Conservation (phyloP, 2,797 vertebrate species). For the Anableps anableps region DNA sequence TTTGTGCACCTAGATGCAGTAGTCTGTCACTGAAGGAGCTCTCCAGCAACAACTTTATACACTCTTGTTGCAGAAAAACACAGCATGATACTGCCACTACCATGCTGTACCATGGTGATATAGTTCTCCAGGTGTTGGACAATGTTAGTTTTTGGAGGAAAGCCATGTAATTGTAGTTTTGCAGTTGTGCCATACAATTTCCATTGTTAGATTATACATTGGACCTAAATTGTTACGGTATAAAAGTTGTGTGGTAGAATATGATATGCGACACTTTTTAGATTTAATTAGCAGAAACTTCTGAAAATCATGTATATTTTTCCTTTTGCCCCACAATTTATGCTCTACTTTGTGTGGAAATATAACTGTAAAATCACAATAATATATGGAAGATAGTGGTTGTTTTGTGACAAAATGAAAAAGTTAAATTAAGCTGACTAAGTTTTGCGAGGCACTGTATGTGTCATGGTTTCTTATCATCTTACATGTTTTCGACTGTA, state of each 20-base stretch:
- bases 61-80: too few species aligned
- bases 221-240: not conserved
- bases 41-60: too few species aligned
- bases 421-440: not conserved
- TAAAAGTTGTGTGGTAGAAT: not conserved
- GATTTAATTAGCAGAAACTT: not conserved
- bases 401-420: not conserved
- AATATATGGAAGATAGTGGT: not conserved
- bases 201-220: too few species aligned
- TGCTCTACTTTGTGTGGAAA: not conserved
- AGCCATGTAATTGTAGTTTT: too few species aligned
- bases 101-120: too few species aligned
- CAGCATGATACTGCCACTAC: too few species aligned
- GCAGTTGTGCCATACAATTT: too few species aligned
- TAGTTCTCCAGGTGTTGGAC: too few species aligned
- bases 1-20: too few species aligned
- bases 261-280: not conserved
- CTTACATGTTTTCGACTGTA: too few species aligned
- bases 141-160: too few species aligned
- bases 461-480: not conserved
- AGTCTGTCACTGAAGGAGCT: too few species aligned
- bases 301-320: not conserved
- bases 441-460: not conserved
- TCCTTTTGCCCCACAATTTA: not conserved
- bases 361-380: not conserved